phyloP scores from a whole-genome alignment of 2,888 invertebrate genomes.

The Tetramorium bicarinatum region DNA sequence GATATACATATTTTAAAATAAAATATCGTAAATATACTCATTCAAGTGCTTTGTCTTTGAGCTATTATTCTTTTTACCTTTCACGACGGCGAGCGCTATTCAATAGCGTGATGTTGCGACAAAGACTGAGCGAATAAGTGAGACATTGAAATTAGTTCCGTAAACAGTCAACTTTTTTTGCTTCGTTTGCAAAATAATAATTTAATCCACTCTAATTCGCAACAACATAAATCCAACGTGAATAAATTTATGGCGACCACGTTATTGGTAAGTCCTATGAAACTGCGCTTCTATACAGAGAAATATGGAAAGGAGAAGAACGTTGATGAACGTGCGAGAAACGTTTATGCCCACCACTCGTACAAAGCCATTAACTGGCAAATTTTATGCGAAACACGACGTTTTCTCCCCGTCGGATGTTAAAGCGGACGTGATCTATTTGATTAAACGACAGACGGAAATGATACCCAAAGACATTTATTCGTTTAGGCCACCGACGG shows the following conservation, averaged over 20 bases:
- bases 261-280: conserved; percentile 75
- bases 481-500: conserved; percentile 77
- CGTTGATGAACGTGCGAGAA: conserved; percentile 72
- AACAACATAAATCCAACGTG: too few species aligned
- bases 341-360: conserved; percentile 73
- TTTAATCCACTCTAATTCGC: not conserved
- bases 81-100: not conserved
- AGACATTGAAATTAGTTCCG: conserved; percentile 20
- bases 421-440: conserved; percentile 75
- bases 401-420: conserved; percentile 60
- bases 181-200: not conserved
- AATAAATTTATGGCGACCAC: conserved; percentile 30
- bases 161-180: conserved; percentile 13
- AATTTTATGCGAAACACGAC: conserved; percentile 83
- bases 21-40: conserved; percentile 73
- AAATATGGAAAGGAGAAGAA: conserved; percentile 80
- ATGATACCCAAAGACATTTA: conserved; percentile 78
- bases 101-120: not conserved
- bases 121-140: not conserved
- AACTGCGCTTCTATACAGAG: conserved; percentile 79
- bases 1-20: conserved; percentile 85
- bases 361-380: conserved; percentile 77
- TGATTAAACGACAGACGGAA: conserved; percentile 74
- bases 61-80: not conserved
- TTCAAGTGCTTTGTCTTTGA: conserved; percentile 29